A percentile compares a stretch with the other conserved stretches of the same genome.
Evolutionary conservation across 2,797 vertebrate species (phyloP).

Genomic region (Vireo griseus): DNA sequence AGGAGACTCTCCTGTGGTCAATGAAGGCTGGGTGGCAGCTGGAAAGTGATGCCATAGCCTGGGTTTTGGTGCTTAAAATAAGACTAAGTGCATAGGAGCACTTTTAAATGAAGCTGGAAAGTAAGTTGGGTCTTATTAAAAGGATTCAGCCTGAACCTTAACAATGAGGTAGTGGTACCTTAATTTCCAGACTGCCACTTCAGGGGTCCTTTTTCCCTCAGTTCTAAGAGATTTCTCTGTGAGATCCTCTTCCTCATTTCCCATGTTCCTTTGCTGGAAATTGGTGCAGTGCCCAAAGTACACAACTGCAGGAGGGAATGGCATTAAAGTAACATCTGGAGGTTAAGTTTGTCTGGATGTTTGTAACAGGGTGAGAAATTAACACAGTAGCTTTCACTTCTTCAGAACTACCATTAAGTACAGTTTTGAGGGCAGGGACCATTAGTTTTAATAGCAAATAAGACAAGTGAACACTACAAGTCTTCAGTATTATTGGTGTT

Average conservation of each 20-base stretch:
- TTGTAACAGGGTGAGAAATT: neutral
- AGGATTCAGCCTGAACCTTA: neutral
- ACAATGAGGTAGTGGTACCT: neutral
- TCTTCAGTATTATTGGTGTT: neutral
- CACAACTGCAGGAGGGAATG: neutral
- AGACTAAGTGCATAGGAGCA: neutral
- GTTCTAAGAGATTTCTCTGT: neutral
- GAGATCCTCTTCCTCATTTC: neutral
- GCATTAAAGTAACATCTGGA: neutral
- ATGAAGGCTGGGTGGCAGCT: neutral
- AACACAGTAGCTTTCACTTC: neutral
- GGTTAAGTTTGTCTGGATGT: neutral
- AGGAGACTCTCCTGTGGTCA: neutral
- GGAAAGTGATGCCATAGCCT: neutral
- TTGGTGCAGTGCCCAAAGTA: neutral
- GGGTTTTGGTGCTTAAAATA: neutral
- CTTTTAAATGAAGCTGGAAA: neutral
- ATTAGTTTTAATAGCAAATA: neutral
- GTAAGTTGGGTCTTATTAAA: neutral
- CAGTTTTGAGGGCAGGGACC: neutral
- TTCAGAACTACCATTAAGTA: neutral
- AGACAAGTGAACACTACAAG: neutral
- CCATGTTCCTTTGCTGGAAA: neutral
- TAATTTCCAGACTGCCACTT: neutral
- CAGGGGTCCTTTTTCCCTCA: neutral